These are phyloP conservation scores for Malurus cyaneus DNA, from an alignment of 2,113 vertebrate species.

Conservation along the genomic window DNA sequence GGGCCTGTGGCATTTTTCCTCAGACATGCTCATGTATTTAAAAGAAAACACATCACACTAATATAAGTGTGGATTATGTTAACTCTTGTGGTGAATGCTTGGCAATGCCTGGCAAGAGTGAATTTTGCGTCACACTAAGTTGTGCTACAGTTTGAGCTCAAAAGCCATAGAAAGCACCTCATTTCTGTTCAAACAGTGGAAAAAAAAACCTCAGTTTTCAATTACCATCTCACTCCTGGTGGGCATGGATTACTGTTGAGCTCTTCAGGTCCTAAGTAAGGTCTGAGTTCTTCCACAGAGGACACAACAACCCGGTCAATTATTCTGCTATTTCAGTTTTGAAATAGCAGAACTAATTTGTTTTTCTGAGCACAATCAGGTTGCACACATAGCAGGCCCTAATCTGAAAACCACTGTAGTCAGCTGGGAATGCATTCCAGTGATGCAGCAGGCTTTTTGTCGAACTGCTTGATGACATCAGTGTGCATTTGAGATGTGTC, in stretches of 20 bases:
- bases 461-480: not conserved
- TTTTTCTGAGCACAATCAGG: not conserved
- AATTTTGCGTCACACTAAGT: not conserved
- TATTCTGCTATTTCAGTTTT: not conserved
- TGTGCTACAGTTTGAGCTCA: not conserved
- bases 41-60: not conserved
- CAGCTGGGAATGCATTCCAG: not conserved
- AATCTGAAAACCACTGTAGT: not conserved
- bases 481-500: not conserved
- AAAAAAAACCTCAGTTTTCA: not conserved
- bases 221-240: not conserved
- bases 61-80: not conserved
- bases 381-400: not conserved
- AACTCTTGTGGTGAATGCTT: not conserved
- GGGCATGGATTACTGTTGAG: not conserved
- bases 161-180: not conserved
- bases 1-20: not conserved
- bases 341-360: not conserved
- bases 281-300: not conserved
- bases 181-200: not conserved
- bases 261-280: not conserved
- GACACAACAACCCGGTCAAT: not conserved
- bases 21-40: not conserved
- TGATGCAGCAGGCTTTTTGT: not conserved
- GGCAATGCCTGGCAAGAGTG: not conserved